Conservation (phyloP, 2,888 invertebrate genomes). For the Melikaiella ostensackeni region DNA sequence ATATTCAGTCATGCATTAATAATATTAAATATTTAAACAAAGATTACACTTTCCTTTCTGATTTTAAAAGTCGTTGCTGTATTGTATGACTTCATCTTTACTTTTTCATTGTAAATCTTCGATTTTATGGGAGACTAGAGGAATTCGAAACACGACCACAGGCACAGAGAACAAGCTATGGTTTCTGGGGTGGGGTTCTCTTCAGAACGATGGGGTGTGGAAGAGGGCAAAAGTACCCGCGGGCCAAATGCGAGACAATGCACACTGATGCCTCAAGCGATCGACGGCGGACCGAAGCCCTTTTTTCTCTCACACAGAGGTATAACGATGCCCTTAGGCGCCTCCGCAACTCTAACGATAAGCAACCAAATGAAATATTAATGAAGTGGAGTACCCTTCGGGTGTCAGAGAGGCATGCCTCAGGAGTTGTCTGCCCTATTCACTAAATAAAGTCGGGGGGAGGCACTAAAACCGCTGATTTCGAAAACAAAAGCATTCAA, state of each 20-base stretch:
- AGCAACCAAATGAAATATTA: slow-evolving; percentile 77
- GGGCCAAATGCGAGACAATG: slow-evolving; percentile 67
- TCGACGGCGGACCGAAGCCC: slow-evolving; percentile 62
- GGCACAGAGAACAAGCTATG: slow-evolving; percentile 5
- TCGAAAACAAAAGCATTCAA: background rate
- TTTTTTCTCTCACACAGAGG: slow-evolving; percentile 63
- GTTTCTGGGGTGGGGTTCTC: slow-evolving; percentile 2
- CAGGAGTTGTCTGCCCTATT: background rate
- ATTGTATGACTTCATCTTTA: background rate
- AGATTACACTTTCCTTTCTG: too few relatives aligned
- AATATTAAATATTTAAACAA: too few relatives aligned
- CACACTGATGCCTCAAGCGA: slow-evolving; percentile 62
- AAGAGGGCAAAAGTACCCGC: slow-evolving; percentile 48
- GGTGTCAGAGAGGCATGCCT: slow-evolving; percentile 8
- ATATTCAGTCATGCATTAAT: too few relatives aligned
- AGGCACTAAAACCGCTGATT: background rate
- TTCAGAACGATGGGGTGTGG: slow-evolving; percentile 41
- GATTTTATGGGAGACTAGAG: background rate
- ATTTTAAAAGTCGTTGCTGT: too few relatives aligned
- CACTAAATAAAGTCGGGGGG: too few relatives aligned
- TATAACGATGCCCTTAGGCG: slow-evolving; percentile 74
- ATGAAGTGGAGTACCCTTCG: slow-evolving; percentile 67
- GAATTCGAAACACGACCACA: slow-evolving; percentile 6
- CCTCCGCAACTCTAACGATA: slow-evolving; percentile 71
- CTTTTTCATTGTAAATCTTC: background rate